Conservation (phyloP, 2,113 vertebrate genomes). For the Ctenomys sociabilis region DNA sequence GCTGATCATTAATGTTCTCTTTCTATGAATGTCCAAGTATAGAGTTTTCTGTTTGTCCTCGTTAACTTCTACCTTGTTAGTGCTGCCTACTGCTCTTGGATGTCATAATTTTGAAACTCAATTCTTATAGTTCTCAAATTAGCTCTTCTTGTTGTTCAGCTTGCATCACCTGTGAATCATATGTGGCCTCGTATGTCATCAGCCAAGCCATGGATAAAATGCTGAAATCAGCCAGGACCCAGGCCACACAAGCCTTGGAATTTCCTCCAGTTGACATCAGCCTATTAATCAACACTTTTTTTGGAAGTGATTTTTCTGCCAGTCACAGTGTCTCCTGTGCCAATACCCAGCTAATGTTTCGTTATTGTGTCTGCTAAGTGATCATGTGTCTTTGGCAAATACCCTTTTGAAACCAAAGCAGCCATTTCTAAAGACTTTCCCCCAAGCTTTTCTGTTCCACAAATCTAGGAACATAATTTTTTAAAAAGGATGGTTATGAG, state of each 20-base stretch:
- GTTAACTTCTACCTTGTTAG: constrained; percentile 41
- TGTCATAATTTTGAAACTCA: constrained; percentile 50
- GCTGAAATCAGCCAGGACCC: neutral
- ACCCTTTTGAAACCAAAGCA: constrained; percentile 52
- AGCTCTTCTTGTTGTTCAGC: neutral
- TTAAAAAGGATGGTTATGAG: constrained; percentile 46
- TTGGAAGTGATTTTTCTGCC: constrained; percentile 7
- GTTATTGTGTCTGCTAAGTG: neutral
- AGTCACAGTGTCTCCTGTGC: neutral
- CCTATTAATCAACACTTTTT: constrained; percentile 12
- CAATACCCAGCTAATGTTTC: neutral
- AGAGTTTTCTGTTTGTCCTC: constrained; percentile 30
- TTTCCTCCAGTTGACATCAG: constrained; percentile 4
- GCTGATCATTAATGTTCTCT: neutral
- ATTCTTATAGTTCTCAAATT: constrained; percentile 42
- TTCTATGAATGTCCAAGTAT: constrained; percentile 38
- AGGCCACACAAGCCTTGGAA: neutral
- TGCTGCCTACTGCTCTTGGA: constrained; percentile 40
- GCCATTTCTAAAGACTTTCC: constrained; percentile 28
- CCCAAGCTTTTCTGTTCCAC: constrained; percentile 9
- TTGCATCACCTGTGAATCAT: constrained; percentile 1
- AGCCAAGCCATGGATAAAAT: constrained; percentile 51
- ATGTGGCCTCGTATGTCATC: constrained; percentile 23
- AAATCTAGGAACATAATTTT: neutral
- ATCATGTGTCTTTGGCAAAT: neutral